These are phyloP conservation scores for Silurus meridionalis DNA, from an alignment of 2,113 vertebrate genomes.

Conservation along the genomic window DNA sequence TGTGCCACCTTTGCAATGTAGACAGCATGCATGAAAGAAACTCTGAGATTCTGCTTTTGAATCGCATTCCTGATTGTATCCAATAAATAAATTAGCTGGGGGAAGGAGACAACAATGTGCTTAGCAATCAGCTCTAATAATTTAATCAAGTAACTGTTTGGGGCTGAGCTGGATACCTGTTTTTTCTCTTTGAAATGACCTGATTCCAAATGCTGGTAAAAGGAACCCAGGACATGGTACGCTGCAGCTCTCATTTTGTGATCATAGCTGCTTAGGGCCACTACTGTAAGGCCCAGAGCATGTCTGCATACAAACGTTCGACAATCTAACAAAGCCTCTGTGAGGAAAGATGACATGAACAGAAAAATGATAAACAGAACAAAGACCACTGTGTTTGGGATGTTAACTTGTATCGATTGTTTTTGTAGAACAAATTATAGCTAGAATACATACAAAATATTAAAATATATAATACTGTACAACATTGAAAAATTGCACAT, in stretches of 20 bases:
- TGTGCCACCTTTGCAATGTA: conserved; percentile 82
- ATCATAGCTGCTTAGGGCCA: conserved; percentile 91
- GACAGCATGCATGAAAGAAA: conserved; percentile 80
- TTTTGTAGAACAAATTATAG: background rate
- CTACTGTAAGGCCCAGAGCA: conserved; percentile 81
- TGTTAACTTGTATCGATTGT: background rate
- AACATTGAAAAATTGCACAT: background rate
- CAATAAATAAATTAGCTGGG: conserved; percentile 87
- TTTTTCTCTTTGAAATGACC: conserved; percentile 82
- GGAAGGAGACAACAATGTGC: conserved; percentile 21
- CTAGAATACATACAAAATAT: no score
- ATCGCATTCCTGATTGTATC: conserved; percentile 87
- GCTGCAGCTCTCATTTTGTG: conserved; percentile 80
- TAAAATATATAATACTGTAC: no score
- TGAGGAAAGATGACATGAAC: background rate
- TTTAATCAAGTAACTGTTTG: background rate
- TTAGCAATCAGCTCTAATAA: background rate
- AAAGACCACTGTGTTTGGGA: background rate
- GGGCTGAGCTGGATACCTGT: conserved; percentile 72
- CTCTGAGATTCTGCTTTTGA: conserved; percentile 75
- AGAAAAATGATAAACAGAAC: background rate
- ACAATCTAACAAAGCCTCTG: conserved; percentile 89
- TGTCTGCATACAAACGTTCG: conserved; percentile 87
- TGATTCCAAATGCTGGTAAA: conserved; percentile 85
- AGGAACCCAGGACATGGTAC: conserved; percentile 81